These are phyloP conservation scores for Anorthoa munda DNA, from an alignment of 2,888 invertebrate genomes.

Conservation along the genomic window DNA sequence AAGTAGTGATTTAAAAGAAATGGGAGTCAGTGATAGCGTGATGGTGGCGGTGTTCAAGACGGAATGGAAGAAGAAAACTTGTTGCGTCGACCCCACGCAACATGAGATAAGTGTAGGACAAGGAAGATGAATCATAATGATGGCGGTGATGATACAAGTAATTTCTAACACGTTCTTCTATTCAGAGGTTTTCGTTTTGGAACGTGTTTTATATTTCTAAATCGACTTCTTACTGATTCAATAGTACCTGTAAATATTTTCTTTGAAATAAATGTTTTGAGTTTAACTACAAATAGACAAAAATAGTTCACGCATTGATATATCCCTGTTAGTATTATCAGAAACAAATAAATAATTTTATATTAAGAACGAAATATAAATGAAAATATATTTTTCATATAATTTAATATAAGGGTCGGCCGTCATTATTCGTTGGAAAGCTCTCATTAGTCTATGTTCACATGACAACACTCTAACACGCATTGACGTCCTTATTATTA, in stretches of 20 bases:
- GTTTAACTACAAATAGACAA: background rate
- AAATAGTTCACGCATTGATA: background rate
- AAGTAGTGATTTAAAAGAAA: too few species aligned
- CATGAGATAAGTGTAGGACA: too few species aligned
- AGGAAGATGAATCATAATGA: too few species aligned
- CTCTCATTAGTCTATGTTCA: constrained; percentile 2
- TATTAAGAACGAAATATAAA: background rate
- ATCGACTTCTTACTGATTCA: background rate
- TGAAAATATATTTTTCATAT: background rate
- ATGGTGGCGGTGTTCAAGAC: too few species aligned
- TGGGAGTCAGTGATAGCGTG: too few species aligned
- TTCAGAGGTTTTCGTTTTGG: background rate
- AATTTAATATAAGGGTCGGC: background rate
- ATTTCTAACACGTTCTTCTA: too few species aligned
- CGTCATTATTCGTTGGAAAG: background rate
- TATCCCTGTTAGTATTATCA: background rate
- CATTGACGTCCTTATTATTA: constrained; percentile 13
- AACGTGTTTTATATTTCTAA: background rate
- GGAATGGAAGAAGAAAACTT: too few species aligned
- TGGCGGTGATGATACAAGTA: too few species aligned
- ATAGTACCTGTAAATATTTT: background rate
- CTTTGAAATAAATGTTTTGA: background rate
- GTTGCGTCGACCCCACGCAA: too few species aligned
- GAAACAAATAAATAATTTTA: background rate
- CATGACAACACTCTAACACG: background rate